These are phyloP conservation scores for Austrofundulus limnaeus DNA, from an alignment of 2,113 vertebrate genomes.

Conservation along the genomic window DNA sequence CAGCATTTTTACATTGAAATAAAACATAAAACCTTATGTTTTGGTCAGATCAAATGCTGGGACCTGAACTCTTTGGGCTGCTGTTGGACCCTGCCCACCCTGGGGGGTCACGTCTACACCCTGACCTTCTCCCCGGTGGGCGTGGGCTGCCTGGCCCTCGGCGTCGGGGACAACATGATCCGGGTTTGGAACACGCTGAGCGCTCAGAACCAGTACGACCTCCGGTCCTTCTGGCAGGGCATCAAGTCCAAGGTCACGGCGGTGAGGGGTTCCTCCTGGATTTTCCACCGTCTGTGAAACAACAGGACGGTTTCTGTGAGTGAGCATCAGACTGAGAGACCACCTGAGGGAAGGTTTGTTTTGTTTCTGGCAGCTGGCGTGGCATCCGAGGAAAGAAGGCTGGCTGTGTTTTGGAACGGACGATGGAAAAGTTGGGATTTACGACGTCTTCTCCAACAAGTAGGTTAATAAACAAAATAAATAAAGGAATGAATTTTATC, in stretches of 20 bases:
- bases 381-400: constrained; percentile 91
- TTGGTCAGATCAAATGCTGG: constrained; percentile 92
- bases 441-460: constrained; percentile 90
- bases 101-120: constrained; percentile 91
- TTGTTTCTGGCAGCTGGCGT: constrained; percentile 82
- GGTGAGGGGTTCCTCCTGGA: constrained; percentile 78
- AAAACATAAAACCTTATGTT: too few species aligned
- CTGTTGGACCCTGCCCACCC: constrained; percentile 91
- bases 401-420: constrained; percentile 94
- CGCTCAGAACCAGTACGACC: constrained; percentile 86
- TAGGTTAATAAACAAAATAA: constrained; percentile 48
- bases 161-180: constrained; percentile 93
- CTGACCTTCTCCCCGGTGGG: constrained; percentile 91
- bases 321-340: too few species aligned
- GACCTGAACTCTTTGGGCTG: constrained; percentile 86
- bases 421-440: constrained; percentile 96
- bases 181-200: constrained; percentile 92
- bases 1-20: too few species aligned
- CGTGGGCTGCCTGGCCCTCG: constrained; percentile 86
- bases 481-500: too few species aligned
- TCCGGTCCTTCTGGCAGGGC: constrained; percentile 91
- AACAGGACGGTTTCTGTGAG: too few species aligned
- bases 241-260: constrained; percentile 97
- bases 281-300: too few species aligned
- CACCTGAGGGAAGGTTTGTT: too few species aligned